A percentile compares a stretch with the other conserved stretches of the same genome.
phyloP scores from a whole-genome alignment of 2,888 invertebrate species.

The Mystacides longicornis region DNA sequence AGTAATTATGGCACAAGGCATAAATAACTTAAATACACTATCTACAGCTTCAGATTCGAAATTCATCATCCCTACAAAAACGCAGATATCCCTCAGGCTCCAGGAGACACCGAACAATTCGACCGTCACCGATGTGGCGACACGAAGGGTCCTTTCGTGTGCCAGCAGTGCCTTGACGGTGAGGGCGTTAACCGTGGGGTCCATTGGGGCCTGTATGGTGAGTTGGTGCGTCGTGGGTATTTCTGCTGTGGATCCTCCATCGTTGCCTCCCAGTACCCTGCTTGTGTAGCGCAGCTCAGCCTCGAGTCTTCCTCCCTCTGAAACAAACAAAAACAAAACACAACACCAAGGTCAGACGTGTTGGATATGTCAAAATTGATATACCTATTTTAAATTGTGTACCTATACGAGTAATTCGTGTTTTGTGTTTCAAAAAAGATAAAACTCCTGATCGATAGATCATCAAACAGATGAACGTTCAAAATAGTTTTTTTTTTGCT shows the following conservation, averaged over 20 bases:
- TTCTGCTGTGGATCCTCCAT: slow-evolving; percentile 53
- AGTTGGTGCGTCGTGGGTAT: slow-evolving; percentile 68
- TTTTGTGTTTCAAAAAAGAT: no score
- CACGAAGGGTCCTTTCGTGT: slow-evolving; percentile 74
- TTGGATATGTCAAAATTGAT: background rate
- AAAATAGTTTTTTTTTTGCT: no score
- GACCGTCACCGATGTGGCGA: slow-evolving; percentile 81
- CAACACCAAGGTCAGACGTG: background rate
- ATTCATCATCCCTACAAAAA: slow-evolving; percentile 84
- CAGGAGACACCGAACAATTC: slow-evolving; percentile 93
- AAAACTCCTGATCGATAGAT: no score
- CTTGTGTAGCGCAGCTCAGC: slow-evolving; percentile 78
- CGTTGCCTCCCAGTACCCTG: slow-evolving; percentile 66
- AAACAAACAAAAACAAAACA: slow-evolving; percentile 29
- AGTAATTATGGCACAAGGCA: slow-evolving; percentile 96
- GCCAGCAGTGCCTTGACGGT: slow-evolving; percentile 81
- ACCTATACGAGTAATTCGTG: no score
- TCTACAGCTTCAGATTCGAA: slow-evolving; percentile 85
- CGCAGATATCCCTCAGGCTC: slow-evolving; percentile 93
- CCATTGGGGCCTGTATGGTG: slow-evolving; percentile 86
- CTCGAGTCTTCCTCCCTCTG: slow-evolving; percentile 86
- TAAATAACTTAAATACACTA: slow-evolving; percentile 73
- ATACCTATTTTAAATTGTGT: no score
- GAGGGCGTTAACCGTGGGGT: slow-evolving; percentile 75
- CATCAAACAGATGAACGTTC: no score